Evolutionary conservation across 1,140 invertebrate species (phyloP).

Genomic region (Platyura marginata): DNA sequence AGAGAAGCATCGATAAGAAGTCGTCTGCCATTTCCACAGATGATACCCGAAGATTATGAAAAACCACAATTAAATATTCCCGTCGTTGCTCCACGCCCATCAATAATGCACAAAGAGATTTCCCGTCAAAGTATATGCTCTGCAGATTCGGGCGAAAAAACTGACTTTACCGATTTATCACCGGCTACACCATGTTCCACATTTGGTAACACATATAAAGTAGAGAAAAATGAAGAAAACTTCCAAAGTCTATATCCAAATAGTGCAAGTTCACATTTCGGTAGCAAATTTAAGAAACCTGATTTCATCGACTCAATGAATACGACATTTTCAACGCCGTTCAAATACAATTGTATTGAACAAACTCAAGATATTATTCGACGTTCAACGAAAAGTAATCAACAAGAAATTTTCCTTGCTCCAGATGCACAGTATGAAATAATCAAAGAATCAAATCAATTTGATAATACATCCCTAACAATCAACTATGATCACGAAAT

Average conservation of each 20-base stretch:
- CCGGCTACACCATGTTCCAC: slow-evolving; percentile 18
- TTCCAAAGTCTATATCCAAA: background rate
- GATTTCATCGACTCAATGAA: background rate
- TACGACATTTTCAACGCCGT: slow-evolving; percentile 8
- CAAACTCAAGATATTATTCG: slow-evolving; percentile 22
- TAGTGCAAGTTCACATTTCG: background rate
- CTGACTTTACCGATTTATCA: slow-evolving; percentile 23
- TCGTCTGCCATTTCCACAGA: slow-evolving; percentile 33
- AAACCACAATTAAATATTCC: slow-evolving; percentile 9
- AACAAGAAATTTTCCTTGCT: slow-evolving; percentile 27
- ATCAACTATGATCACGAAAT: slow-evolving; percentile 5
- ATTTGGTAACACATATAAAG: background rate
- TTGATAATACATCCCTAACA: slow-evolving; percentile 5
- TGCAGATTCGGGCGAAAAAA: slow-evolving; percentile 22
- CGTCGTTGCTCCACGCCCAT: slow-evolving; percentile 14
- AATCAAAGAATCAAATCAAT: slow-evolving; percentile 16
- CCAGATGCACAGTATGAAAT: slow-evolving; percentile 43
- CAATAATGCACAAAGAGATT: slow-evolving; percentile 28
- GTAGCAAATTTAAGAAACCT: slow-evolving; percentile 6
- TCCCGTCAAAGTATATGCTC: slow-evolving; percentile 31
- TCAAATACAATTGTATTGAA: slow-evolving; percentile 18
- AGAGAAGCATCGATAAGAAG: slow-evolving; percentile 34
- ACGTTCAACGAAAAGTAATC: slow-evolving; percentile 21
- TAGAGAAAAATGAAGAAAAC: background rate
- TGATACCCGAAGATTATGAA: slow-evolving; percentile 15